Percentiles rank a stretch among this genome's conserved stretches.
These are phyloP conservation scores for Ditula angustiorana DNA, from an alignment of 2,888 invertebrate genomes.

Conservation along the genomic window DNA sequence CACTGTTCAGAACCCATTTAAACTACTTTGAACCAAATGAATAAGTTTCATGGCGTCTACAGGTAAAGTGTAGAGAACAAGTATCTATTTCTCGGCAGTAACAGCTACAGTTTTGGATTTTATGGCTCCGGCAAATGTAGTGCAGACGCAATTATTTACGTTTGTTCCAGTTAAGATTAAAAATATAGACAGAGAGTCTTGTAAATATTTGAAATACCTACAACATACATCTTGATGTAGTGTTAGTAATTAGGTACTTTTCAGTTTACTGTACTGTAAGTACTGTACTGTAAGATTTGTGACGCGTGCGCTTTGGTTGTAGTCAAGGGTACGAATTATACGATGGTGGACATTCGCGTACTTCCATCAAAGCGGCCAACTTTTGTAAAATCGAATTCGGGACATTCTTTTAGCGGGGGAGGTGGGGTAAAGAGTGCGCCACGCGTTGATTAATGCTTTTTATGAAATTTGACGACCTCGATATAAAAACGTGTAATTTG, in stretches of 20 bases:
- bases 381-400: no score
- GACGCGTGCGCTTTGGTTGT: no score
- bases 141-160: conserved; percentile 53
- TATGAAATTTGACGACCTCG: no score
- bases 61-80: conserved; percentile 11
- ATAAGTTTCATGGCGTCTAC: background rate
- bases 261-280: background rate
- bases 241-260: background rate
- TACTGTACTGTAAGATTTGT: no score
- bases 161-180: conserved; percentile 48
- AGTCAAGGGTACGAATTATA: no score
- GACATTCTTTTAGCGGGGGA: no score
- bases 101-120: conserved; percentile 30
- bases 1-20: no score
- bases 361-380: no score
- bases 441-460: no score
- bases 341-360: no score
- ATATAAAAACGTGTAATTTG: no score
- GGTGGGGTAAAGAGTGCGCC: no score
- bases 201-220: conserved; percentile 50
- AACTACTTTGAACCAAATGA: background rate
- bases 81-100: conserved; percentile 15
- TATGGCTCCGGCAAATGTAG: conserved; percentile 38
- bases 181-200: conserved; percentile 53
- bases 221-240: conserved; percentile 4